Conservation (phyloP, 2,797 vertebrate genomes). For the Myiotriccus ornatus region DNA sequence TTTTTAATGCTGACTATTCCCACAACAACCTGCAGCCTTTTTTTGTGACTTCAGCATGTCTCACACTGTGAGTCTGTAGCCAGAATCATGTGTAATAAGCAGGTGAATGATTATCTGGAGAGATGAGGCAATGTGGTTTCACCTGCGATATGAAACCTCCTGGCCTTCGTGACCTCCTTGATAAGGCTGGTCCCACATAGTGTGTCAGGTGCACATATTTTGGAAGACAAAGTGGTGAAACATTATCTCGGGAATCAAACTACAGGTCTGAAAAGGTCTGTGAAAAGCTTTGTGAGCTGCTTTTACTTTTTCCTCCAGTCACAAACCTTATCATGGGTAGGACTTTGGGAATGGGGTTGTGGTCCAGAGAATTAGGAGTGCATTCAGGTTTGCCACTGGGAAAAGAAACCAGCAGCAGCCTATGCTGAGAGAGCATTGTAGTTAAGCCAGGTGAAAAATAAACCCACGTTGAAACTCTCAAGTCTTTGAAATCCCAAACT, state of each 20-base stretch:
- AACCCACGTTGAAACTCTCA: neutral
- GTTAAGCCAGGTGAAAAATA: neutral
- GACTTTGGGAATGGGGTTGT: neutral
- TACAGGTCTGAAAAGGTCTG: neutral
- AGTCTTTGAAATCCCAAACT: neutral
- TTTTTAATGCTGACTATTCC: neutral
- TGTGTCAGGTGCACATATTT: neutral
- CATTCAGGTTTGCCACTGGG: neutral
- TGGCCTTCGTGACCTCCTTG: neutral
- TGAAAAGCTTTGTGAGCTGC: neutral
- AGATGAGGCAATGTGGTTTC: neutral
- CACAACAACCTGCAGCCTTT: neutral
- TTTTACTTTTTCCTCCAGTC: neutral
- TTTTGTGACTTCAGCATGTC: neutral
- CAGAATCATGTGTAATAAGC: neutral
- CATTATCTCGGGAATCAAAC: neutral
- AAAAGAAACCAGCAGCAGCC: neutral
- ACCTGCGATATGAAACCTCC: accelerated
- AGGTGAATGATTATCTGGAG: neutral
- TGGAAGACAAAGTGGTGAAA: neutral
- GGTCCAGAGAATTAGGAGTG: neutral
- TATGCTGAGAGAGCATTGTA: neutral
- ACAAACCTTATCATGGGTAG: neutral
- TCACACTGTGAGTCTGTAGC: neutral
- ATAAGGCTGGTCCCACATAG: accelerated